Conservation (phyloP, 2,113 vertebrate genomes). For the Gallinago media region DNA sequence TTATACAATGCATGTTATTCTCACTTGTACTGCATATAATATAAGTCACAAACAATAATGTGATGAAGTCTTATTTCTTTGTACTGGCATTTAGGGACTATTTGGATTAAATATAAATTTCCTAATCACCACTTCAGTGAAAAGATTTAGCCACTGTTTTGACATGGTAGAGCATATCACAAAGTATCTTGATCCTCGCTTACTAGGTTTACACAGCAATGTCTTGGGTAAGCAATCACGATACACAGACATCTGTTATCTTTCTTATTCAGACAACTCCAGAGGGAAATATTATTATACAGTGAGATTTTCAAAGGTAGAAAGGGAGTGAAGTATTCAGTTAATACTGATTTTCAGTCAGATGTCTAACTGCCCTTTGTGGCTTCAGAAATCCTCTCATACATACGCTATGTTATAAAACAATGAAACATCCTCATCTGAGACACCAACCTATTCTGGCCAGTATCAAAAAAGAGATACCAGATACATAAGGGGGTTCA, state of each 20-base stretch:
- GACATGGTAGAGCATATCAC: slow-evolving; percentile 16
- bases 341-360: slow-evolving; percentile 24
- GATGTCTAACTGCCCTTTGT: slow-evolving; percentile 4
- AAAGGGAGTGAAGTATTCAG: slow-evolving; percentile 12
- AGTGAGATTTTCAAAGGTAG: slow-evolving; percentile 26
- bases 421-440: neutral
- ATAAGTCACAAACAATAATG: slow-evolving; percentile 16
- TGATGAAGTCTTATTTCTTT: slow-evolving; percentile 29
- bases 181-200: slow-evolving; percentile 42
- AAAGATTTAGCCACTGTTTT: slow-evolving; percentile 41
- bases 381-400: slow-evolving; percentile 14
- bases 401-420: neutral
- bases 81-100: slow-evolving; percentile 19
- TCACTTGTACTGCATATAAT: neutral
- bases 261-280: slow-evolving; percentile 51
- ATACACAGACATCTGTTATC: slow-evolving; percentile 41
- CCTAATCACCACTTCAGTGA: slow-evolving; percentile 30
- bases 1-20: neutral
- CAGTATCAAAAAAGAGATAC: neutral
- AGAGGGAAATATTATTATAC: slow-evolving; percentile 47
- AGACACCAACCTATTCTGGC: neutral
- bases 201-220: slow-evolving; percentile 36
- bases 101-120: slow-evolving; percentile 56
- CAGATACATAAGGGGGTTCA: neutral
- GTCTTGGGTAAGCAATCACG: slow-evolving; percentile 20